Evolutionary conservation across 1,140 invertebrate genomes (phyloP).

Genomic region (Bilobella aurantiaca): DNA sequence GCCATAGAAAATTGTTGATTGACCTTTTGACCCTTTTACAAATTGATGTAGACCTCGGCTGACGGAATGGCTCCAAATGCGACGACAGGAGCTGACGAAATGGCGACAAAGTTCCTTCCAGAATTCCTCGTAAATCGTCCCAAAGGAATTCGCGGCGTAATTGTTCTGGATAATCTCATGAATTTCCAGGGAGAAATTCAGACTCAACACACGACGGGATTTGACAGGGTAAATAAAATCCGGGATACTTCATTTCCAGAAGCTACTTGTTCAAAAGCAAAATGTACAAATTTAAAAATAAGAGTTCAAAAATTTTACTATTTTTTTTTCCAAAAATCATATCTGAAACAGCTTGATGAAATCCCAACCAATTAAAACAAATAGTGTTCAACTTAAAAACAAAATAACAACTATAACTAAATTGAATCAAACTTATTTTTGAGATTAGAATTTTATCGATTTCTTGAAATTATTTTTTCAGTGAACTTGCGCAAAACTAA

Average conservation of each 20-base stretch:
- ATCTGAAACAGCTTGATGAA: no score
- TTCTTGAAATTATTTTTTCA: no score
- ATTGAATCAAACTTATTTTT: no score
- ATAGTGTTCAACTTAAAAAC: no score
- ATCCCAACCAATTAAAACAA: no score
- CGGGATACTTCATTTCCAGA: no score
- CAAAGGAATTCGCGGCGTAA: constrained; percentile 20
- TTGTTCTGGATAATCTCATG: constrained; percentile 26
- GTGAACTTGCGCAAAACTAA: no score
- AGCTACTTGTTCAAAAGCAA: no score
- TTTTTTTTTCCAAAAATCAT: no score
- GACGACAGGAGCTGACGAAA: constrained; percentile 7
- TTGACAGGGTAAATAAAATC: constrained; percentile 17
- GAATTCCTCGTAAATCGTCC: constrained; percentile 5
- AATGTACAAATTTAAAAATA: neutral
- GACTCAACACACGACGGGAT: neutral
- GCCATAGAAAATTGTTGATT: constrained; percentile 4
- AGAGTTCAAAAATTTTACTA: neutral
- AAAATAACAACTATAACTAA: no score
- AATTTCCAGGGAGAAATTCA: constrained; percentile 12
- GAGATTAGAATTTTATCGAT: no score
- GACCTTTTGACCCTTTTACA: neutral
- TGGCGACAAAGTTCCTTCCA: constrained; percentile 16
- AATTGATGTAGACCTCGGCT: neutral
- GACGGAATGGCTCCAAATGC: neutral